Evolutionary conservation across 2,797 vertebrate species (phyloP).

Genomic region (Xenopus petersii): DNA sequence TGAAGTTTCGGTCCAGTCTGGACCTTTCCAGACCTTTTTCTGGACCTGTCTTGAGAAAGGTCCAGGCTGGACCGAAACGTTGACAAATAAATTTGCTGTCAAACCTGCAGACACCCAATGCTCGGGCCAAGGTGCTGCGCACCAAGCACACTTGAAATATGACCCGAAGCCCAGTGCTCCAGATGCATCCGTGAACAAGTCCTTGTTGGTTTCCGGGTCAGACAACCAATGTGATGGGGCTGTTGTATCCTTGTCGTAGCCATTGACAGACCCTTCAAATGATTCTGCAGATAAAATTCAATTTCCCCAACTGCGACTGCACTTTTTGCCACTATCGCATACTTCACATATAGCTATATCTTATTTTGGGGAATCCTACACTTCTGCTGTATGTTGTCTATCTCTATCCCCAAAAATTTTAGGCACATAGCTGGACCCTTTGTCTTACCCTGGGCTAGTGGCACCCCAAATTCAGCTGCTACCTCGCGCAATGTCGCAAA

Average conservation of each 20-base stretch:
- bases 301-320: not conserved
- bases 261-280: not conserved
- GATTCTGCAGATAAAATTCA: not conserved
- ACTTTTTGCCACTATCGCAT: not conserved
- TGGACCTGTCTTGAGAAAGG: no score
- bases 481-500: not conserved
- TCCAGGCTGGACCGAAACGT: no score
- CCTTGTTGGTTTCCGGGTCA: no score
- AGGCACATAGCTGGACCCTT: not conserved
- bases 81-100: not conserved
- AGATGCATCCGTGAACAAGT: not conserved
- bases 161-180: not conserved
- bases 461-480: not conserved
- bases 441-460: not conserved
- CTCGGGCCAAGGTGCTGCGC: no score
- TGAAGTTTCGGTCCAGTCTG: no score
- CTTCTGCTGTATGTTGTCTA: not conserved
- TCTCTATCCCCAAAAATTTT: not conserved
- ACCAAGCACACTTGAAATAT: no score
- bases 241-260: not conserved
- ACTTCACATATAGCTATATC: not conserved
- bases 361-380: not conserved
- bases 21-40: no score
- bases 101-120: not conserved
- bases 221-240: not conserved